Evolutionary conservation across 2,113 vertebrate genomes (phyloP).

Genomic region (Alligator mississippiensis): DNA sequence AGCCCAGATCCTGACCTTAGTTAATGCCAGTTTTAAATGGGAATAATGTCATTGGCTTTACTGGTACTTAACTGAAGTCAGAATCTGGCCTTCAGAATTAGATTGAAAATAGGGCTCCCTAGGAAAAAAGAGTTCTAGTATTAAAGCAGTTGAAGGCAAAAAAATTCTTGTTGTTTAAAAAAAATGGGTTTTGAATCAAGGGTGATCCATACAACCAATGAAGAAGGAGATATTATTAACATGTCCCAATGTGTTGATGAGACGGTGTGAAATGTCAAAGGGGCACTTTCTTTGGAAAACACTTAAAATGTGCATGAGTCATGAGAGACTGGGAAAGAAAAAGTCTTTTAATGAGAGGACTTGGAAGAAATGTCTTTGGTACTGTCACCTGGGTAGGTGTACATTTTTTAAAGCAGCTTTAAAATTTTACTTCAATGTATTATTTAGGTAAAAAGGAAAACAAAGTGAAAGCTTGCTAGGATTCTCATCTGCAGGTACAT

Average conservation of each 20-base stretch:
- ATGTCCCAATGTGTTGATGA: rapidly evolving
- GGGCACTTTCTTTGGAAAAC: not conserved
- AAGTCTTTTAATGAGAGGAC: not conserved
- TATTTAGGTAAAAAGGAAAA: not conserved
- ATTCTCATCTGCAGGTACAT: not conserved
- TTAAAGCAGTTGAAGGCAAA: not conserved
- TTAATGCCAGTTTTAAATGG: not conserved
- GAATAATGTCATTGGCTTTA: not conserved
- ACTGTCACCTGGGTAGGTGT: not conserved
- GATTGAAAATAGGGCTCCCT: not conserved
- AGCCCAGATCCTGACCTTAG: not conserved
- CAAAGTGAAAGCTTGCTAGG: not conserved
- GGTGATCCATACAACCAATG: not conserved
- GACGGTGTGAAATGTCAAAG: not conserved
- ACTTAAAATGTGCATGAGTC: rapidly evolving
- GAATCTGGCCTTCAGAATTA: not conserved
- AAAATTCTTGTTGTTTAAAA: not conserved
- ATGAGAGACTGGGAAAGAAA: not conserved
- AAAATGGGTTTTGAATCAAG: not conserved
- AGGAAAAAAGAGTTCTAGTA: not conserved
- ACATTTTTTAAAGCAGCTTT: not conserved
- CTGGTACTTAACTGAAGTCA: not conserved
- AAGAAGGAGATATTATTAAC: not conserved
- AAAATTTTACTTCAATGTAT: not conserved
- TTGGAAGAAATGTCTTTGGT: not conserved